Conservation (phyloP, 30 jellyfish, hydroid and myxozoan species). For the Pseudorhiza aurosa region DNA sequence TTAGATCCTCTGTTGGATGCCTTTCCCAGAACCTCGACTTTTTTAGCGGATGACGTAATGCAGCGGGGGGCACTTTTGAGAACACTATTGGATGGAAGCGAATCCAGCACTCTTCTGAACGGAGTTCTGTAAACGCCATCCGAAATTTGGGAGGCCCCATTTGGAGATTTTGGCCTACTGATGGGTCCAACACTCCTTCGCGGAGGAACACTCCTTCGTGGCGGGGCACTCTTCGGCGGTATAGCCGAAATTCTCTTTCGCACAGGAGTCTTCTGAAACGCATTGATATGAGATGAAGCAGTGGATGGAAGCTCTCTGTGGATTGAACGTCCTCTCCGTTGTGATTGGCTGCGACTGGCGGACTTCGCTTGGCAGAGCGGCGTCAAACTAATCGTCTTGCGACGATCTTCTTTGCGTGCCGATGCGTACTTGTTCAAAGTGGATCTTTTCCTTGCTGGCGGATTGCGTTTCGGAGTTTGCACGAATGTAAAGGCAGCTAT, state of each 20-base stretch:
- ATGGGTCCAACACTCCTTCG: background rate
- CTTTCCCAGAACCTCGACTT: background rate
- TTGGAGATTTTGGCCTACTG: background rate
- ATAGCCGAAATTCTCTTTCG: background rate
- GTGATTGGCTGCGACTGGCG: background rate
- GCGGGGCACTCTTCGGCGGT: slow-evolving; percentile 8
- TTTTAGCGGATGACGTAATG: background rate
- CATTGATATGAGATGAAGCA: background rate
- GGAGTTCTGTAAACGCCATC: background rate
- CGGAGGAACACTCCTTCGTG: background rate
- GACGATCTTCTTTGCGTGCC: background rate
- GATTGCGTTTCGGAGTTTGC: background rate
- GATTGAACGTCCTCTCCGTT: background rate
- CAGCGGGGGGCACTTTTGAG: slow-evolving; percentile 51
- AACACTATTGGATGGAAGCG: slow-evolving; percentile 41
- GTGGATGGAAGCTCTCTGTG: background rate
- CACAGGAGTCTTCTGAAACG: slow-evolving; percentile 7
- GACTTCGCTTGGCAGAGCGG: background rate
- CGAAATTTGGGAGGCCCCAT: background rate
- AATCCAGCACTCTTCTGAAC: background rate
- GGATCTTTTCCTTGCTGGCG: background rate
- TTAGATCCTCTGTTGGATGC: background rate
- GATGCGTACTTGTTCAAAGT: background rate
- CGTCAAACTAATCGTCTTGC: slow-evolving; percentile 42
- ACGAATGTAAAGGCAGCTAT: slow-evolving; percentile 8